Evolutionary conservation across 1,140 invertebrate species (phyloP).

Genomic region (Psix sp.): DNA sequence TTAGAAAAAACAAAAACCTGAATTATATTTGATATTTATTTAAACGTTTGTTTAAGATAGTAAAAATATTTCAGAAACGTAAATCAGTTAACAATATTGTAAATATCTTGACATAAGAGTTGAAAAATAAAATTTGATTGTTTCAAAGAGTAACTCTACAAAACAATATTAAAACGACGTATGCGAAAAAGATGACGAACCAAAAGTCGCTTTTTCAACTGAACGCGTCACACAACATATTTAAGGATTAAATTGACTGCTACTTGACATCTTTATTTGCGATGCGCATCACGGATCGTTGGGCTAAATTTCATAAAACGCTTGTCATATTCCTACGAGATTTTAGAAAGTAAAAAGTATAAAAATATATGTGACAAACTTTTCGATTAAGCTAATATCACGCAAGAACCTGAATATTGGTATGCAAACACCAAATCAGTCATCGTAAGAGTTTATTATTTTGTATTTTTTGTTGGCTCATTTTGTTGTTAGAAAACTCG

Average conservation of each 20-base stretch:
- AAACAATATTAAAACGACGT: conserved; percentile 6
- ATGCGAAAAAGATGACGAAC: too few relatives aligned
- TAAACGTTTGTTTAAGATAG: too few relatives aligned
- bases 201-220: conserved; percentile 20
- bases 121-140: too few relatives aligned
- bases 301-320: conserved; percentile 2
- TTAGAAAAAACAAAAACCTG: conserved; percentile 1
- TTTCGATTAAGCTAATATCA: conserved; percentile 62
- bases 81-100: too few relatives aligned
- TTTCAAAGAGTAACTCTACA: too few relatives aligned
- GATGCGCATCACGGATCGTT: conserved; percentile 55
- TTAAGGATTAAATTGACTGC: conserved; percentile 5
- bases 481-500: conserved; percentile 4
- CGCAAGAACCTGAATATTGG: conserved; percentile 55
- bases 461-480: conserved; percentile 8
- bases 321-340: conserved; percentile 45
- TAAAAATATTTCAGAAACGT: too few relatives aligned
- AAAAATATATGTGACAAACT: conserved; percentile 61
- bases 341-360: conserved; percentile 61
- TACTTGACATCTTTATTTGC: conserved; percentile 31
- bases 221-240: conserved; percentile 17
- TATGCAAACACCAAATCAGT: conserved; percentile 49
- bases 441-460: conserved; percentile 38
- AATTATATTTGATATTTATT: neutral
- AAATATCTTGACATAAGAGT: too few relatives aligned